Evolutionary conservation across 2,113 vertebrate species (phyloP).

Genomic region (Paradisaea rubra): DNA sequence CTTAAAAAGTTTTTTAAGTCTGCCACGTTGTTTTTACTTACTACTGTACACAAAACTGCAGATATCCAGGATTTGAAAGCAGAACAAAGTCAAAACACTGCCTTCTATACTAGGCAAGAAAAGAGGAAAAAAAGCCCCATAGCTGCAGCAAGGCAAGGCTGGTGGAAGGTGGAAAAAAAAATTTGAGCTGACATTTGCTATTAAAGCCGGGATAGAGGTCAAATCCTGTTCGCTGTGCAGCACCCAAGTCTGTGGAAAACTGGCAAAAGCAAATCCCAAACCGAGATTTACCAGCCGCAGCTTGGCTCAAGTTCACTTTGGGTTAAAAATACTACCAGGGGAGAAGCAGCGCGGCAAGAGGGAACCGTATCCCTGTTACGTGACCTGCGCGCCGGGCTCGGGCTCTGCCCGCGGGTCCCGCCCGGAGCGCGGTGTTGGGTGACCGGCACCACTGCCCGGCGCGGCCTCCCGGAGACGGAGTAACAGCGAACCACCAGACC

Average conservation of each 20-base stretch:
- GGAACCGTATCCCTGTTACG: background rate
- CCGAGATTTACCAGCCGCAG: background rate
- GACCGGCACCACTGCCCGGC: background rate
- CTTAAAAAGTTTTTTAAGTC: background rate
- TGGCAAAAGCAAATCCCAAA: background rate
- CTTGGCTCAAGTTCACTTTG: background rate
- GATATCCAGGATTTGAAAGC: background rate
- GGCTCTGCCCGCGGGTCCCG: background rate
- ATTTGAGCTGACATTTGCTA: background rate
- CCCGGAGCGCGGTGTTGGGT: conserved; percentile 25
- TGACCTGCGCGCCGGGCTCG: background rate
- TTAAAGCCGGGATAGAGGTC: background rate
- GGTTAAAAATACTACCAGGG: conserved; percentile 17
- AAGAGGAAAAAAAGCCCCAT: background rate
- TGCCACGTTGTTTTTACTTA: background rate
- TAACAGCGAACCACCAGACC: background rate
- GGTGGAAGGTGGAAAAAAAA: background rate
- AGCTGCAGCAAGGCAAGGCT: background rate
- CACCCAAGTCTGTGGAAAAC: background rate
- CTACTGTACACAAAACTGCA: background rate
- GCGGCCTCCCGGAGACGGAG: background rate
- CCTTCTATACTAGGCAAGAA: background rate
- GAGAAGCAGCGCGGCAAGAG: background rate
- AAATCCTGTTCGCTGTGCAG: background rate
- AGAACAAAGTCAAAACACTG: background rate